A percentile compares a stretch with the other conserved stretches of the same genome.
phyloP scores from a whole-genome alignment of 2,888 invertebrate genomes.

The Bellardia bayeri region DNA sequence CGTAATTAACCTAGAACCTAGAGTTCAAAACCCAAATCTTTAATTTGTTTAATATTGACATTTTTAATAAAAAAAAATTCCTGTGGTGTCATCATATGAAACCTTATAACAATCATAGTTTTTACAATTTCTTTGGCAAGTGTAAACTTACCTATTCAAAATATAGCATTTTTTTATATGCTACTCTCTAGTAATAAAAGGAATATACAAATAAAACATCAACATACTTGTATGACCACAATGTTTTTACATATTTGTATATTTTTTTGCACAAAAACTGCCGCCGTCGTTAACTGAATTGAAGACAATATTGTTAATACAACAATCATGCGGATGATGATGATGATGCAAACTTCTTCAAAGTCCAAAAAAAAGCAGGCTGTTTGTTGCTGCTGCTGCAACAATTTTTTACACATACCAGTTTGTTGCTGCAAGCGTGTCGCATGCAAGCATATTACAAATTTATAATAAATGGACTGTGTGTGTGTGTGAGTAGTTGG shows the following conservation, averaged over 20 bases:
- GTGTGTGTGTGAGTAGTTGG: neutral
- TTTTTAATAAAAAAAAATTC: too few relatives aligned
- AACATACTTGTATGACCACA: constrained; percentile 28
- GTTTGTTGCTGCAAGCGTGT: constrained; percentile 57
- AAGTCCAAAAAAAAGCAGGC: constrained; percentile 16
- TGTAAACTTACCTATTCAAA: neutral
- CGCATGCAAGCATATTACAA: constrained; percentile 34
- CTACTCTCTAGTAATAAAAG: neutral
- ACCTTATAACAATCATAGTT: neutral
- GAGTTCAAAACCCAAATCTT: too few relatives aligned
- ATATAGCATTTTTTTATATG: neutral
- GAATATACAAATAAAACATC: neutral
- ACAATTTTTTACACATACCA: constrained; percentile 37
- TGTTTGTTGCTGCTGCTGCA: constrained; percentile 24
- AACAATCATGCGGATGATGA: neutral
- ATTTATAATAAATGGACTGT: neutral
- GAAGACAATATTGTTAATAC: neutral
- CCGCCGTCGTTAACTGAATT: constrained; percentile 10
- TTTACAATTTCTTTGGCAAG: neutral
- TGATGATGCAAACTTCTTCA: constrained; percentile 29
- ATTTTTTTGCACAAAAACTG: neutral
- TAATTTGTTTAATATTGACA: too few relatives aligned
- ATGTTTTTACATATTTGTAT: constrained; percentile 2
- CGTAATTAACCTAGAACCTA: neutral
- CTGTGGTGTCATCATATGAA: too few relatives aligned